These are phyloP conservation scores for Pelecanus crispus DNA, from an alignment of 2,113 vertebrate genomes.

Conservation along the genomic window DNA sequence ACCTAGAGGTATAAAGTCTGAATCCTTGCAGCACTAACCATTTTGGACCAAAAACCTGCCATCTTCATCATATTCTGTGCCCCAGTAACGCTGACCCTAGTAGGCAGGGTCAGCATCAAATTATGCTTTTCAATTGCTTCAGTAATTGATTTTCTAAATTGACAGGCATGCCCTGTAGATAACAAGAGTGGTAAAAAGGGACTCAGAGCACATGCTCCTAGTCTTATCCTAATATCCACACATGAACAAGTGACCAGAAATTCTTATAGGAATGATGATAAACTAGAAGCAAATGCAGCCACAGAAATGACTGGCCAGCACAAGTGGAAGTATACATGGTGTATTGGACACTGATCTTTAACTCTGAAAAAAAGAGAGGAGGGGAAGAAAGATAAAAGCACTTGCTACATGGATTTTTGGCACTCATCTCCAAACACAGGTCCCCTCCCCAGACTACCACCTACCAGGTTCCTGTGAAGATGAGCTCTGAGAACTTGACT, in stretches of 20 bases:
- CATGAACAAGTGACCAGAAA: background rate
- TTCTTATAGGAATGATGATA: background rate
- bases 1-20: background rate
- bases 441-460: background rate
- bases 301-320: background rate
- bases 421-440: background rate
- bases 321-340: background rate
- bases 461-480: conserved; percentile 11
- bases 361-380: background rate
- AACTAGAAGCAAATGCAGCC: background rate
- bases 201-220: background rate
- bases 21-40: background rate
- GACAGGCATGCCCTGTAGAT: background rate
- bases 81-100: background rate
- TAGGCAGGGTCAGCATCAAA: background rate
- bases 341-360: background rate
- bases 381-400: background rate
- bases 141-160: background rate
- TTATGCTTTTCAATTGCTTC: background rate
- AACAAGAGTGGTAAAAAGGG: background rate
- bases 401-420: background rate
- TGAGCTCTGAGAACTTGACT: background rate
- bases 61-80: background rate
- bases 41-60: background rate
- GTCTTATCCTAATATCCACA: background rate